Evolutionary conservation across 2,888 invertebrate genomes (phyloP), one percentile per base, ranked within the genome.

Genomic region (Scaptomyza tumidula): DNA sequence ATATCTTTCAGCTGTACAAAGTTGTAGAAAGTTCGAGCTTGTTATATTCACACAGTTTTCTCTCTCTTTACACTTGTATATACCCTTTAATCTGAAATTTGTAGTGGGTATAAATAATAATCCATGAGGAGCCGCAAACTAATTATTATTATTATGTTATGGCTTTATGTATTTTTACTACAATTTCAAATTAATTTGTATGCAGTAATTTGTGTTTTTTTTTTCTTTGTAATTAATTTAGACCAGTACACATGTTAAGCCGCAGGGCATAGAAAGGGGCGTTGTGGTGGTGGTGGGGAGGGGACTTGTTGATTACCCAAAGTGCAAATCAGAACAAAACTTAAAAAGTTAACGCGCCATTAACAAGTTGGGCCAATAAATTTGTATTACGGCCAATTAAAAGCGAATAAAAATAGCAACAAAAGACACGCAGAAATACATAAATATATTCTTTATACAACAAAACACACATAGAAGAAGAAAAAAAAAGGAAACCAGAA

Each of bases 361-460:
- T 89, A 81, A 87, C 79, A 86, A 86, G 89, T 86, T 89, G 67
- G 73, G 44, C 48, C 74, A 78, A 86, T 86, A 88, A 86, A 86
- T 86, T 86, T 76, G 67, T 82, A 86, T 86, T 86, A 86, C 76
- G 88, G 85, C 89, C 88, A 86, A 86, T 86, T 86, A 86, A 86
- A 86, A 78, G 71, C 71, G 46, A 82, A 88, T 86, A 86, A 80
- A 88, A 84, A 69, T 61, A 54, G 49, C 57, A 65, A 55, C 41
- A 67, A 64, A 62, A 55, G 13, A 35, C 50, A 63, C 52, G 55
- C 58, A 55, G 33, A 53, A 55, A 14, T 54, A 66, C 76, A 75
- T 75, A 75, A 75, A 75, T 75, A 75, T 76, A 76, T 71, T 27
- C 48, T 13, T 44, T 59, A 46, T 35, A 19, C 70, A 71, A 54